These are phyloP conservation scores for Mythimna ferrago DNA, from an alignment of 2,888 invertebrate species.

Conservation along the genomic window DNA sequence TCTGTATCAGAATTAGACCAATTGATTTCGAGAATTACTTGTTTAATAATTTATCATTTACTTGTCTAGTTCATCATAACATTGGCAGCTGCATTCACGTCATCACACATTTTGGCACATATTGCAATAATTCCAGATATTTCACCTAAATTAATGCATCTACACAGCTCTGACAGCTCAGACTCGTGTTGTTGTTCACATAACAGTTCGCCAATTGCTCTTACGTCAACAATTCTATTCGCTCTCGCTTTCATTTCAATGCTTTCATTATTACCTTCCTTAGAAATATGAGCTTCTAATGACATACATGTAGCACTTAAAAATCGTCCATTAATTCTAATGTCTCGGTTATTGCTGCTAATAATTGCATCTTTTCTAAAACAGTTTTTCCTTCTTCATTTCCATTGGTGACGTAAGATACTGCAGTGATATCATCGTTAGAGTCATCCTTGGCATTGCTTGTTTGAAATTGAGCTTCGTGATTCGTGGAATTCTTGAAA, in stretches of 20 bases:
- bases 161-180: background rate
- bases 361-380: conserved; percentile 46
- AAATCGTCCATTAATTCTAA: conserved; percentile 37
- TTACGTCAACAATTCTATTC: conserved; percentile 38
- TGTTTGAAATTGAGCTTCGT: conserved; percentile 20
- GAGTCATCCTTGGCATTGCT: conserved; percentile 37
- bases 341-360: conserved; percentile 24
- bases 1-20: background rate
- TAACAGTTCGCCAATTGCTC: conserved; percentile 24
- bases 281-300: conserved; percentile 36
- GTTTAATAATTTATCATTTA: conserved; percentile 1
- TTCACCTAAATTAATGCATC: conserved; percentile 21
- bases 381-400: conserved; percentile 31
- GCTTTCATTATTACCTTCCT: conserved; percentile 24
- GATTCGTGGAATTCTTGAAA: conserved; percentile 37
- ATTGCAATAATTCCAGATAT: conserved; percentile 25
- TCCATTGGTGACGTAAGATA: conserved; percentile 43
- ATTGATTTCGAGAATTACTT: background rate
- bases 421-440: conserved; percentile 46
- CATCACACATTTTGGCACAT: conserved; percentile 36
- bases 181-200: conserved; percentile 16
- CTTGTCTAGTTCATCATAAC: conserved; percentile 12
- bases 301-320: conserved; percentile 38
- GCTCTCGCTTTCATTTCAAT: conserved; percentile 46
- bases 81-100: conserved; percentile 16